Base-by-base conservation (phyloP, 1,140 invertebrate species). In the Drosophila sp. region DNA sequence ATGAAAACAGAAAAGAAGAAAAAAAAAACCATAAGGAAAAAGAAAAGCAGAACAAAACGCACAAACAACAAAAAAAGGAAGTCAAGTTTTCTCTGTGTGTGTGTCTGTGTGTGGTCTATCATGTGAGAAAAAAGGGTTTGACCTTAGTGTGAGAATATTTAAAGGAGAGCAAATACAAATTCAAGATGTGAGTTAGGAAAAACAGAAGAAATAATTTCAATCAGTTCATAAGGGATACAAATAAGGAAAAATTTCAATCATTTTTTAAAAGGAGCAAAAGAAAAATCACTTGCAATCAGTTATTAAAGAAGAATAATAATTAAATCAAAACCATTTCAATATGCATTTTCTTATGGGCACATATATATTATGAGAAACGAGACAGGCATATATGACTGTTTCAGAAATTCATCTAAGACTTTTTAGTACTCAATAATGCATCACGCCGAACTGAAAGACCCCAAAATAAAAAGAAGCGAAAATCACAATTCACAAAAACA, bases 101-200 rank as follows among this genome's bases (percentile, higher is more conserved):
- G 8, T 11, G 35, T 38, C 8, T 11, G 35, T 38, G 66, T 76
- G 55, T 76, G 66, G 70, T 74, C 57, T 23, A 8, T n/a, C 11
- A 29, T 33, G 70, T 56, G 58, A 60, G 33, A 33, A 70, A 77
- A 81, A 74, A 79, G 78, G 75, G 81, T 17, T 57, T 57, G 29
- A 58, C 40, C 40, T 29, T 10, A 61, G 40, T 73, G 67, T 70
- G 71, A 54, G 66, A 79, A 82, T 47, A 40, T 58, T 38, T 38
- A 35, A 33, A 30, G 40, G 57, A 32, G 25, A 64, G 56, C 44
- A 8, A 38, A 47, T 27, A 56, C 8, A 50, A 8, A 47, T 47
- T 50, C 5, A 23, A 32, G 7, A 35, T 58, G 17, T 17, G 3
- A 56, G 29, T 32, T 55, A 5, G 30, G 30, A 3, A 3, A 2